Evolutionary conservation across 2,113 vertebrate genomes (phyloP), one percentile per base, ranked within the genome.

Genomic region (Coptodon bakossiorum): DNA sequence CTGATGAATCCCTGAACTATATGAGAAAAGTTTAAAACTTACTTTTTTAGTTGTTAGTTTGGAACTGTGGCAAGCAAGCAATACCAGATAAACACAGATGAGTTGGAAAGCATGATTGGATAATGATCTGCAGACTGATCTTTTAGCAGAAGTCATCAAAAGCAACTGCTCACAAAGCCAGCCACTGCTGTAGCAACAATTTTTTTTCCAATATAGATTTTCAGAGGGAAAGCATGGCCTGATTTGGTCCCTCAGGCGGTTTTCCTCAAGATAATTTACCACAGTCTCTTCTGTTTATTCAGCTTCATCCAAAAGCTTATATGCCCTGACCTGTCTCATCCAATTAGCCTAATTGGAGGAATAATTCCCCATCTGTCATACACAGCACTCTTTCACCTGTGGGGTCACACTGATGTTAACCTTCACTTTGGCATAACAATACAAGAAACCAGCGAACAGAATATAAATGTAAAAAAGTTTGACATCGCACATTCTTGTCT

Each of bases 281-380:
- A 80, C 82, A 48, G 31, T 87, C 83, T 34, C 50, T 73, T 79
- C 82, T 90, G 85, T 92, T 92, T 89, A 71, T 92, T 91, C 31
- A 34, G 81, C 91, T 87, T 88, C 45, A 89, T 91, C 90, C 81
- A 84, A 79, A 86, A 88, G 79, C 79, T 82, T 88, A 86, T 92
- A 57, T 91, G 90, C 85, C 90, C 93, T 92, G 90, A 93, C 86
- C 89, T 93, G 90, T 91, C 89, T 85, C 86, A 84, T 92, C 91
- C 94, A 93, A 94, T 96, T 94, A 94, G 86, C 82, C 88, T 96
- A 96, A 97, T 95, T 96, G 94, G 93, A 92, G 63, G 92, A 93
- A 95, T 94, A 90, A 95, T 94, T 92, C 91, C 83, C 88, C 50
- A 84, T 93, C 93, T 93, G 89, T 94, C 90, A 90, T 86, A 93